Base-by-base conservation (phyloP, 1,140 invertebrate genomes). In the Whitmania pigra region DNA sequence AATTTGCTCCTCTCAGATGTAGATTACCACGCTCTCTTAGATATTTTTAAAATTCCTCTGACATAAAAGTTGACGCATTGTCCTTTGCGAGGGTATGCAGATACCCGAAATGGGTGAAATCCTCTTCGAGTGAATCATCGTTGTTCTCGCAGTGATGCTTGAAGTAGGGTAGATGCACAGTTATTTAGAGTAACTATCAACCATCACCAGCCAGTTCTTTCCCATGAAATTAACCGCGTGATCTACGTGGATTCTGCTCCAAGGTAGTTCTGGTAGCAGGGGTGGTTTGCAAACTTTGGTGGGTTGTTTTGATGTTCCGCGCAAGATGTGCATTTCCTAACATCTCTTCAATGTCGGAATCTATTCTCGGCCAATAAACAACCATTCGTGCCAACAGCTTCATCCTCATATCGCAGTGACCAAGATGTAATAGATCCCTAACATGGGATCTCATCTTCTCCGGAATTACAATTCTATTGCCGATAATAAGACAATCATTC, bases 31-130 rank as follows among this genome's bases (percentile, higher is more conserved):
- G 31, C 31, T 31, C 63, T 43, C 40, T 57, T 25, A 74, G 63
- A 60, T 78, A 80, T 27, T 73, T 36, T 63, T 73, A 49, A 71
- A 79, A 79, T 71, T 77, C 75, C 31, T 71, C 67, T 49, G 66
- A 49, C 25, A 67, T 75, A 69, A 78, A 77, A 43, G 69, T 43
- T 5, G 5, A 13, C 13, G 40, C 40, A 43, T 43, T 43, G 40
- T 43, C 40, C 13, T 5, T 43, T 43, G 13, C 40, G 40, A 43
- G 40, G 13, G 40, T 43, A 6, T 43, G 40, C 40, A 43, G 40
- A 13, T 43, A 43, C 9, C 9, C 43, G 15, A 49, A 49, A 15
- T 66, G 5, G 22, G 25, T 54, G 25, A 73, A 73, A 17, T 22
- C 43, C 22, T 27, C 60, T 49, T 49, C 43, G 15, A 49, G 43